phyloP scores from a whole-genome alignment of 2,113 vertebrate species.

The Prunella fulvescens region DNA sequence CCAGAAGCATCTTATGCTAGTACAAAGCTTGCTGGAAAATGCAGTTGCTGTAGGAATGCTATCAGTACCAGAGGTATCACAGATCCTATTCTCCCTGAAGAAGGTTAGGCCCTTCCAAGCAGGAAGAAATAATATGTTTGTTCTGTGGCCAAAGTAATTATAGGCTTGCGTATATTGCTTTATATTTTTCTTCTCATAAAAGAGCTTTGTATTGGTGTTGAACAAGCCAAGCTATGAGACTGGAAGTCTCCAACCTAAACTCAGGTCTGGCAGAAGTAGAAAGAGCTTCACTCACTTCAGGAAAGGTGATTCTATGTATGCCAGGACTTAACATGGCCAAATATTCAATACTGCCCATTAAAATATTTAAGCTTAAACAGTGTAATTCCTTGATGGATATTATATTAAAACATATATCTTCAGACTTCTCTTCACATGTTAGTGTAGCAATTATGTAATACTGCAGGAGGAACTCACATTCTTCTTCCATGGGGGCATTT shows the following conservation, averaged over 20 bases:
- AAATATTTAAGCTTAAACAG: background rate
- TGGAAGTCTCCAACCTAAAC: background rate
- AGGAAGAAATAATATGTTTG: conserved; percentile 31
- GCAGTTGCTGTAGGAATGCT: background rate
- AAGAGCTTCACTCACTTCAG: background rate
- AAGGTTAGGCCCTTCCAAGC: conserved; percentile 3
- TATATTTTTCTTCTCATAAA: conserved; percentile 2
- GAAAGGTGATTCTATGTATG: background rate
- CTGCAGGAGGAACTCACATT: background rate
- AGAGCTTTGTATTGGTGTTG: conserved; percentile 4
- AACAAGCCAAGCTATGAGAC: background rate
- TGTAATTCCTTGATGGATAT: background rate
- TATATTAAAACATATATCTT: background rate
- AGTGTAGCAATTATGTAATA: background rate
- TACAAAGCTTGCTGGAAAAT: background rate
- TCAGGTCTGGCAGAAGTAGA: background rate
- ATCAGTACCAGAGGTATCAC: background rate
- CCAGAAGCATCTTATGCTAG: background rate
- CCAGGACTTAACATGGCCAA: background rate
- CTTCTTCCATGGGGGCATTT: background rate
- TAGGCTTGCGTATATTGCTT: background rate
- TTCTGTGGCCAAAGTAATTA: conserved; percentile 31
- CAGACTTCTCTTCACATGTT: background rate
- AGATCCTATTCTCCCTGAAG: background rate
- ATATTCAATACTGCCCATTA: background rate